Conservation (phyloP, 2,113 vertebrate species). For the Cercopithecus mona region DNA sequence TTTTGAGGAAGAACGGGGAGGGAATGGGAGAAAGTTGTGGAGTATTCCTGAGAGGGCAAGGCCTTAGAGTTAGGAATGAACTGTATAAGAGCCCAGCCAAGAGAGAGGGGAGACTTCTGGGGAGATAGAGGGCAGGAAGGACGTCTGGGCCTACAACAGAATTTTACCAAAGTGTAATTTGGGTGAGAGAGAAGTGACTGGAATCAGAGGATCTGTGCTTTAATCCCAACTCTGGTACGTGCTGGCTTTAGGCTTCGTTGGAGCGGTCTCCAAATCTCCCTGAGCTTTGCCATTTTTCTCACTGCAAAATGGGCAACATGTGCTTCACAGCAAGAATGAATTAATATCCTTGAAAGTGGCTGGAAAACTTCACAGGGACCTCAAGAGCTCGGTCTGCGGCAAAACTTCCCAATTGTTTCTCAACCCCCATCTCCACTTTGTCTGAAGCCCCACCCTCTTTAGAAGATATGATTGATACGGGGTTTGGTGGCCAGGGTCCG, state of each 20-base stretch:
- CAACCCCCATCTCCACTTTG: neutral
- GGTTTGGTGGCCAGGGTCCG: neutral
- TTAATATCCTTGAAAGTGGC: neutral
- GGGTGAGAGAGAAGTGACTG: neutral
- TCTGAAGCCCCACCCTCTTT: neutral
- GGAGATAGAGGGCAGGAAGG: rapidly evolving
- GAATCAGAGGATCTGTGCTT: neutral
- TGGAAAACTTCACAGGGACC: neutral
- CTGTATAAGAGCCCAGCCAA: neutral
- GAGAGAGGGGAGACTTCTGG: neutral
- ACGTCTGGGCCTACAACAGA: neutral
- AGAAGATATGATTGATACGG: rapidly evolving
- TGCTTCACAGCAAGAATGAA: neutral
- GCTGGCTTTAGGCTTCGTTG: neutral
- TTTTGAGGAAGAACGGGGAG: neutral
- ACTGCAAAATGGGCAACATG: neutral
- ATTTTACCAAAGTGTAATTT: neutral
- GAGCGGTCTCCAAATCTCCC: neutral
- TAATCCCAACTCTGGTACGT: rapidly evolving
- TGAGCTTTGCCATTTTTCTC: neutral
- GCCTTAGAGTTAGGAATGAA: too few relatives aligned
- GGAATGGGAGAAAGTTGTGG: neutral
- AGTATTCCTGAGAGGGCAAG: neutral
- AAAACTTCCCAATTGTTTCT: neutral
- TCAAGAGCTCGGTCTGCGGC: neutral